Evolutionary conservation across 2,113 vertebrate genomes (phyloP), one percentile per base, ranked within the genome.

Genomic region (Odontesthes bonariensis): DNA sequence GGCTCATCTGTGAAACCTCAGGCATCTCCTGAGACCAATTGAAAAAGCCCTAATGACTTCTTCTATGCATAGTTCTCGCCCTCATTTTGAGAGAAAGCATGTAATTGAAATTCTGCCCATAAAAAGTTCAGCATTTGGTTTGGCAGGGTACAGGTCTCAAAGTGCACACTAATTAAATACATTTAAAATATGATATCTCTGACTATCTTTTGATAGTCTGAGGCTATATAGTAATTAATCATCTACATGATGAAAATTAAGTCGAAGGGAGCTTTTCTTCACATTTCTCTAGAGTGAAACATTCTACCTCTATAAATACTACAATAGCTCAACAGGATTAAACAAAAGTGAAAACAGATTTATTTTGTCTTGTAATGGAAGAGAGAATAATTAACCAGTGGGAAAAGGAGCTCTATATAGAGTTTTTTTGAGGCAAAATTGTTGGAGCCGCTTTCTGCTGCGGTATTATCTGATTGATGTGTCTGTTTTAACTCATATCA

Each of bases 101-200:
- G 76, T 89, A 85, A 92, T 88, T 84, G 84, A 89, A 91, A 90
- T 84, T 88, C 79, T 57, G 71, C 35, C 66, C 32, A 83, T 84
- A 79, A 79, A 88, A 89, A 81, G 73, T 87, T 83, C 81, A 84
- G 52, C 22, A 66, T 85, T 82, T 61, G 49, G 82, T 69, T 83
- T 89, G 78, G 74, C n/a, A 63, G 75, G 79, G 79, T 75, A 83
- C 83, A 78, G 86, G 88, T 55, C 88, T 91, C 82, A 90, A 71
- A 84, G 86, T 89, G 87, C 86, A 87, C 82, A 11, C 81, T 86
- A 88, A 90, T 91, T 89, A 91, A 92, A 89, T 90, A 91, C 85
- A 90, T 88, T 79, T 90, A 84, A 85, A 90, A 81, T 86, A 89
- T 81, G 70, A 85, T 89, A 88, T 88, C 76, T 77, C 60, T 84